These are phyloP conservation scores for Strigamia maritima DNA, from an alignment of 2,888 invertebrate species.

Conservation along the genomic window DNA sequence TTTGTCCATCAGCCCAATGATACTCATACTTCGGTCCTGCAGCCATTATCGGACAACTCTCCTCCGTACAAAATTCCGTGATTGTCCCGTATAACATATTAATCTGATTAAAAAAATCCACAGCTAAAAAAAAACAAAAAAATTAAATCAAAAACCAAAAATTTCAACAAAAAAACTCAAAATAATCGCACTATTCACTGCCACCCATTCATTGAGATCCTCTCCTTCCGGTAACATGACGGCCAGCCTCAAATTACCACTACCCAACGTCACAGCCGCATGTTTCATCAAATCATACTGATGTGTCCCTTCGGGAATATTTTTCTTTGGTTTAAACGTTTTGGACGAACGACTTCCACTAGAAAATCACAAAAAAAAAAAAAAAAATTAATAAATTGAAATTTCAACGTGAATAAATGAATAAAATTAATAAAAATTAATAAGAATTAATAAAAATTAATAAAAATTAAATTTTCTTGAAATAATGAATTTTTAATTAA, in stretches of 20 bases:
- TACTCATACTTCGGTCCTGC: slow-evolving; percentile 99
- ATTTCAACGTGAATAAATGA: background rate
- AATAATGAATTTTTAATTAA: background rate
- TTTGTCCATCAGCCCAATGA: slow-evolving; percentile 98
- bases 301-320: slow-evolving; percentile 96
- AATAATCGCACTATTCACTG: slow-evolving; percentile 87
- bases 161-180: slow-evolving; percentile 8
- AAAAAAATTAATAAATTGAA: background rate
- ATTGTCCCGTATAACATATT: slow-evolving; percentile 99
- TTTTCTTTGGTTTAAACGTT: slow-evolving; percentile 98
- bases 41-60: slow-evolving; percentile 96
- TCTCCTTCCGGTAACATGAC: slow-evolving; percentile 98
- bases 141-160: background rate
- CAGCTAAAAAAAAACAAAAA: slow-evolving; percentile 65
- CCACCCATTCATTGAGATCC: slow-evolving; percentile 99
- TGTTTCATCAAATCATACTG: slow-evolving; percentile 99
- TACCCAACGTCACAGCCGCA: slow-evolving; percentile 96
- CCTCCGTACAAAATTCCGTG: slow-evolving; percentile 98
- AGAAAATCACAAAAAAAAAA: slow-evolving; percentile 27
- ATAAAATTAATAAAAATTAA: background rate
- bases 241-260: slow-evolving; percentile 91
- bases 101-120: slow-evolving; percentile 99
- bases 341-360: slow-evolving; percentile 83
- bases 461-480: background rate
- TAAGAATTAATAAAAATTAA: background rate